These are phyloP conservation scores for Phymatocera aterrima DNA, from an alignment of 2,888 invertebrate species.

Conservation along the genomic window DNA sequence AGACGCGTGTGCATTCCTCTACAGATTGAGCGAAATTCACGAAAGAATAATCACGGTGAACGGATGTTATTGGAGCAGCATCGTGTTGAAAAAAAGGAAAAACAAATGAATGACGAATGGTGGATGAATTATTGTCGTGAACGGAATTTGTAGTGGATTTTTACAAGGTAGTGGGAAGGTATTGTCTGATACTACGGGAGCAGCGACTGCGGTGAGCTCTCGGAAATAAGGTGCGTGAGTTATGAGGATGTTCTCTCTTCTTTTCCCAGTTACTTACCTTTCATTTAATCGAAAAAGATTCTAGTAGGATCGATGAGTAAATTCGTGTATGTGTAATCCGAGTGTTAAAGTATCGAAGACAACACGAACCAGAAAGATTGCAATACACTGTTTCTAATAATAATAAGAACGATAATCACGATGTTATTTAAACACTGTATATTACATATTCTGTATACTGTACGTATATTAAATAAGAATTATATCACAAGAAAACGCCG, in stretches of 20 bases:
- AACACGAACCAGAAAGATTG: too few species aligned
- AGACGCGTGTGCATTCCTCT: too few species aligned
- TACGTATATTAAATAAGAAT: constrained; percentile 47
- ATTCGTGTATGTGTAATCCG: neutral
- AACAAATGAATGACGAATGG: too few species aligned
- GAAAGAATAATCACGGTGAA: too few species aligned
- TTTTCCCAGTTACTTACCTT: too few species aligned
- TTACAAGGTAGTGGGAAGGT: too few species aligned
- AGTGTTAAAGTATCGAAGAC: too few species aligned
- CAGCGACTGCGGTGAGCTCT: neutral
- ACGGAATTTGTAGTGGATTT: neutral
- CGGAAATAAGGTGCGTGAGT: neutral
- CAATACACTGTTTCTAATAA: neutral
- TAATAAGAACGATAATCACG: neutral
- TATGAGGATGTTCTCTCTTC: neutral
- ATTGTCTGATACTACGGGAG: too few species aligned
- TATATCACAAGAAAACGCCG: constrained; percentile 62
- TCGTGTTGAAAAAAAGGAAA: too few species aligned
- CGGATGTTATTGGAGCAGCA: too few species aligned
- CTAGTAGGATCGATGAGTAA: neutral
- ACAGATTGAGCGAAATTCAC: too few species aligned
- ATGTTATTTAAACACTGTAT: neutral
- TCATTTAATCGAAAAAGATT: constrained; percentile 37
- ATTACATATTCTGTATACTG: too few species aligned
- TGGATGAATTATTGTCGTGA: neutral